Evolutionary conservation across 2,113 vertebrate species (phyloP), one percentile per base, ranked within the genome.

Genomic region (Coreoperca whiteheadi): DNA sequence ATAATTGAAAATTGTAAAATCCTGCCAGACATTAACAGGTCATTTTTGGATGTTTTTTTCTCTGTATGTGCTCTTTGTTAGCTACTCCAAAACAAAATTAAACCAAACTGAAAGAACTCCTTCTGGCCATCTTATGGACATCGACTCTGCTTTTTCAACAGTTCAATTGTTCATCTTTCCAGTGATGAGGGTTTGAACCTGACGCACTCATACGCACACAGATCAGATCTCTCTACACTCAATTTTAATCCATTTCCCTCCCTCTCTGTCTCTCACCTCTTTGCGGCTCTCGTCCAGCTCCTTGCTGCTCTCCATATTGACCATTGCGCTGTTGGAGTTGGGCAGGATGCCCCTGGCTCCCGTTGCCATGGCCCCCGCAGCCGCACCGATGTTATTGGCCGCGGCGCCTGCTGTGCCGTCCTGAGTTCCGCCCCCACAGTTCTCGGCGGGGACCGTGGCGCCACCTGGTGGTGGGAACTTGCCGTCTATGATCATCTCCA

Each of bases 221-320:
- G 50, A 21, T 2, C 50, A 21, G 6, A 21, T 9, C 57, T 60
- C 15, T 20, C 18, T 12, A 43, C 14, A 46, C 15, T 16, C 39
- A 41, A 41, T 9, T 8, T 41, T 9, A 41, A 41, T 41, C 39
- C 9, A 41, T 41, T 39, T 39, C 14, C 6, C 48, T 14, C 11
- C 6, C 18, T 39, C 1, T 12, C 25, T 11, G 8, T 46, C 56
- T 70, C 92, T 91, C 77, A 95, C 97, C 87, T 99, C 98, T 28
- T 97, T 97, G 3, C 98, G 97, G 88, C 96, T 98, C 84, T 98
- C 97, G 0, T 98, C 97, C 89, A 97, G 89, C 84, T 99, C 98
- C 51, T 95, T 97, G 83, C 92, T 95, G 83, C 94, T 97, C 68
- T 98, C 97, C 91, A 95, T 16, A 3, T 92, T 93, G 32, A 95